Evolutionary conservation across 37 sponge, comb jelly and placozoan species (phyloP), one percentile per base, ranked within the genome.

Genomic region (Amphimedon queenslandica): DNA sequence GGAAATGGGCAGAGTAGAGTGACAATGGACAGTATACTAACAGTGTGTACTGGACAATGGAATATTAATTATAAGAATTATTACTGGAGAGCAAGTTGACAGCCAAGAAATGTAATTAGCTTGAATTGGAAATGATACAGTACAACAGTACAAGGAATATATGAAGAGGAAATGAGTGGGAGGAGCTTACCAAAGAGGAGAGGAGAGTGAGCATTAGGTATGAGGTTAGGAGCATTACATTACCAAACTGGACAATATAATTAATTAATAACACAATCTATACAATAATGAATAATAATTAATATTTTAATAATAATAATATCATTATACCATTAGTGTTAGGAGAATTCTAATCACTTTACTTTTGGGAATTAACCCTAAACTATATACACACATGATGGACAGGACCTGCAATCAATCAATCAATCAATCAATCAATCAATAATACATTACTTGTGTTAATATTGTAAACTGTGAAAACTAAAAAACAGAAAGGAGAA

Each of bases 391-490:
- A 2, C 51, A 77, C 21, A 80, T 27, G 34, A 92, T 61, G 30
- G 75, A 78, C 1, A 85, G 57, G 1, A 77, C 43, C 70, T 75
- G 34, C 29, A 28, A 33, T n/a, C 61, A 31, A 40, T 56, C 8
- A 29, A 43, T 43, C 8, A 5, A 42, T 4, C 6, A 71, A 43
- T 18, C 21, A 67, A 23, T n/a, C 40, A n/a, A 18, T 6, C 21
- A 13, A 23, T 40, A 67, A 36, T 36, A 42, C 8, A 25, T 24
- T 31, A 65, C 73, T 76, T 95, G 92, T 57, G 93, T 92, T 39
- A 96, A 71, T 39, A 96, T 81, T 39, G 81, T 91, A 60, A 96
- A 96, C 78, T 92, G 96, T 13, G 90, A 71, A 74, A 96, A 96
- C 82, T 88, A 71, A 42, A 56, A 64, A 37, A 69, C 3, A 40